These are phyloP conservation scores for Sycophila texana DNA, from an alignment of 2,888 invertebrate genomes.

Conservation along the genomic window DNA sequence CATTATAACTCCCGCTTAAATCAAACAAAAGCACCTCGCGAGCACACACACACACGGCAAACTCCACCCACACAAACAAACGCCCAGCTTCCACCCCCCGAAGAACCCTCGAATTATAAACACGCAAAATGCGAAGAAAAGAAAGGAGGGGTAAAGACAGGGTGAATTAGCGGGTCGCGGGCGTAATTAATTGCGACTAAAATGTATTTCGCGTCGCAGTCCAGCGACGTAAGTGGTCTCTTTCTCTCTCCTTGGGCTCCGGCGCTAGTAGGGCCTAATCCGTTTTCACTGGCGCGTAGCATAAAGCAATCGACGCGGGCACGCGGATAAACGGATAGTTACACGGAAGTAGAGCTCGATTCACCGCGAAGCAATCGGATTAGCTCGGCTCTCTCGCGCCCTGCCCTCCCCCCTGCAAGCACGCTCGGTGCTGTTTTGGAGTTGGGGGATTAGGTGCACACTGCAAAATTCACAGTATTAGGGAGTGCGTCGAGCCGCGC, in stretches of 20 bases:
- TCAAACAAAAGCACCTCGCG: too few species aligned
- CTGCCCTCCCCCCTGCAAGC: not conserved
- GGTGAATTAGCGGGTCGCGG: too few species aligned
- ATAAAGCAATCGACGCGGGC: conserved; percentile 50
- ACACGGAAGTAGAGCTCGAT: conserved; percentile 55
- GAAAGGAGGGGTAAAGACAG: too few species aligned
- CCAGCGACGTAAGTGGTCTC: not conserved
- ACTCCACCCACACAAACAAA: too few species aligned
- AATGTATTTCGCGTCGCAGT: too few species aligned
- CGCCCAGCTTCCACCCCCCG: not conserved
- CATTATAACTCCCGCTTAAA: too few species aligned
- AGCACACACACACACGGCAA: too few species aligned
- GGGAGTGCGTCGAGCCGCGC: too few species aligned
- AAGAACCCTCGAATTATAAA: not conserved
- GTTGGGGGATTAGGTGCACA: not conserved
- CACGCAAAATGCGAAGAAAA: not conserved
- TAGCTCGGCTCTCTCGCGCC: conserved; percentile 17
- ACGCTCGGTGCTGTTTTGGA: not conserved
- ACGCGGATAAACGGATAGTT: conserved; percentile 56
- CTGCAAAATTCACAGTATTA: too few species aligned
- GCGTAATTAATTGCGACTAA: too few species aligned
- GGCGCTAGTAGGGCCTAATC: conserved; percentile 30
- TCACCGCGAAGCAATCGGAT: conserved; percentile 54
- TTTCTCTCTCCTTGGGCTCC: not conserved
- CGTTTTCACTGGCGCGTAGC: conserved; percentile 34